phyloP scores from a whole-genome alignment of 2,113 vertebrate genomes.

The Paramisgurnus dabryanus region DNA sequence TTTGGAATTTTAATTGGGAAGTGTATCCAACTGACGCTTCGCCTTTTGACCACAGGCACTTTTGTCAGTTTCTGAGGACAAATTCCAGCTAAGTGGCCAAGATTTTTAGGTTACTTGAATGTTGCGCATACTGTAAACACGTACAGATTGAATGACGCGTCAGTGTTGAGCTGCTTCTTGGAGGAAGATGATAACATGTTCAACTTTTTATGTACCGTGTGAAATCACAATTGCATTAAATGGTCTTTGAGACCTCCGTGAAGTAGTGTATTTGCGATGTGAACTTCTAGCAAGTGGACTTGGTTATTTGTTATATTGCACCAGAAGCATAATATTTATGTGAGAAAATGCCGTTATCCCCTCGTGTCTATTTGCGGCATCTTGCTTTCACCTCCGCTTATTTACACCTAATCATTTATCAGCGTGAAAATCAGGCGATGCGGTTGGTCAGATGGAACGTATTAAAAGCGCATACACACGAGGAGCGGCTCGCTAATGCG shows the following conservation, averaged over 20 bases:
- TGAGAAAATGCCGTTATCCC: constrained; percentile 36
- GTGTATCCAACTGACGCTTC: constrained; percentile 4
- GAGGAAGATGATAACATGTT: constrained; percentile 39
- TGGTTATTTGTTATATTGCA: constrained; percentile 12
- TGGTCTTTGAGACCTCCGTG: constrained; percentile 63
- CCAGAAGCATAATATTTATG: constrained; percentile 33
- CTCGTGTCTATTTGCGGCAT: constrained; percentile 40
- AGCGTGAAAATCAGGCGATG: constrained; percentile 43
- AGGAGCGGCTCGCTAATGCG: constrained; percentile 40
- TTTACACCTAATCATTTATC: constrained; percentile 55
- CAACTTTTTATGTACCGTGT: constrained; percentile 4
- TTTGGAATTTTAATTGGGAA: background rate
- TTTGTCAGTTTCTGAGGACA: constrained; percentile 61
- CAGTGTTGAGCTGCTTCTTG: constrained; percentile 46
- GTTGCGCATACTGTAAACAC: constrained; percentile 55
- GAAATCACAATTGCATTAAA: too few species aligned
- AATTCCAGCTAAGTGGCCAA: constrained; percentile 52
- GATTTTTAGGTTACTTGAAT: constrained; percentile 44
- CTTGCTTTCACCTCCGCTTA: constrained; percentile 42
- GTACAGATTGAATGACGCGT: constrained; percentile 58
- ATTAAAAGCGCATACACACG: constrained; percentile 54
- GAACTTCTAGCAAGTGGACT: constrained; percentile 34
- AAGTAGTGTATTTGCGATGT: constrained; percentile 69
- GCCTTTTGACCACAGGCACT: constrained; percentile 63
- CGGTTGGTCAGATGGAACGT: constrained; percentile 55